These are phyloP conservation scores for Glossophaga mutica DNA, from an alignment of 2,797 vertebrate genomes.

Conservation along the genomic window DNA sequence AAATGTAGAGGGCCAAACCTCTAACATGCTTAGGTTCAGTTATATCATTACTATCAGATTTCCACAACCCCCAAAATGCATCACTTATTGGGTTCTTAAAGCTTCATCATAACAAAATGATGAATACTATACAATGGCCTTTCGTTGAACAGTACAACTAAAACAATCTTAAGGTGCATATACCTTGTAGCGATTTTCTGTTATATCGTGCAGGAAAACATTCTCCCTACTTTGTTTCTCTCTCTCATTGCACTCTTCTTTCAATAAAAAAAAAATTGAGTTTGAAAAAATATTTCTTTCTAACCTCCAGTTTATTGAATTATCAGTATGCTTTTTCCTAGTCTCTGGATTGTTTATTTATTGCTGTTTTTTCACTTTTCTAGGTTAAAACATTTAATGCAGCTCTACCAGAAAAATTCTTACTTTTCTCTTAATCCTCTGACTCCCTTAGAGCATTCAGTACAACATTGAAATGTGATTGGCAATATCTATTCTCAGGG, in stretches of 20 bases:
- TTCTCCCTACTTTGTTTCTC: background rate
- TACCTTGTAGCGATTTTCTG: background rate
- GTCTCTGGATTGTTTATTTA: background rate
- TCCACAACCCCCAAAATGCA: background rate
- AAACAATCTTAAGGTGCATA: background rate
- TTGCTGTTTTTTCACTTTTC: background rate
- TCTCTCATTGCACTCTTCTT: background rate
- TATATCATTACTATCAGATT: background rate
- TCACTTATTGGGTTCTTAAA: background rate
- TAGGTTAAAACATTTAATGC: background rate
- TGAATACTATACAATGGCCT: background rate
- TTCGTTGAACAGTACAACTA: background rate
- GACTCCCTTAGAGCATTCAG: conserved; percentile 38
- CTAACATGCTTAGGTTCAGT: background rate
- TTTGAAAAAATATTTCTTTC: conserved; percentile 5
- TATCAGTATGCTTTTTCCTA: background rate
- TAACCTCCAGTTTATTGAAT: background rate
- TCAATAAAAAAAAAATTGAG: background rate
- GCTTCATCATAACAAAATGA: background rate
- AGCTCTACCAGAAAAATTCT: conserved; percentile 10
- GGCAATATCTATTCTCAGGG: conserved; percentile 42
- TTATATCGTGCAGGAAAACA: background rate
- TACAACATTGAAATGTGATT: conserved; percentile 49
- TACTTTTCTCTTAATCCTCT: background rate
- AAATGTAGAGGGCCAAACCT: background rate